Base-by-base conservation (phyloP, 2,797 vertebrate genomes). In the Bovichtus diacanthus region DNA sequence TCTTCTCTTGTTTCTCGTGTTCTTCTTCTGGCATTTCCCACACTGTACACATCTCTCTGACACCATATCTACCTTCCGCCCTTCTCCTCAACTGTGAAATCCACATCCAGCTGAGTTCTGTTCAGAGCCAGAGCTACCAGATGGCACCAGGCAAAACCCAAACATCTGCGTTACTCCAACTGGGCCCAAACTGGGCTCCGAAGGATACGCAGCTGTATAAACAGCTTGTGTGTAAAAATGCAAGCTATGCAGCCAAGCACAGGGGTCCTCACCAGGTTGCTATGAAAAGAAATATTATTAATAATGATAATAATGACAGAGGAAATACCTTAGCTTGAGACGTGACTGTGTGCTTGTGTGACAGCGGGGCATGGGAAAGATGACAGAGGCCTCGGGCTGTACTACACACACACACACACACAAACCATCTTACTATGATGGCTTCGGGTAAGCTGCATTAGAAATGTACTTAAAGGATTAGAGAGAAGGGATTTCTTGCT, bases 131-230 rank as follows among this genome's bases (percentile, higher is more conserved):
- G 78, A 62, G 86, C 79, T 87, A 90, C 92, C 94, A 93, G 89
- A 93, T 93, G 93, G 88, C 90, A 94, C 75, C 80, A 51, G 54
- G 76, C 80, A 78, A 87, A 83, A 86, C 88, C 82, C 80, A 74
- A 83, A 90, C 84, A 87, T 91, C 89, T 89, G 87, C 50, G 43
- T 81, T 82, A 87, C 92, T 34, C 86, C 74, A 78, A 66, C 70
- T 90, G 47, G 69, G 71, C 77, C 73, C 63, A 23, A 84, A 82
- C 59, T 38, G 73, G 74, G 75, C 85, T 82, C 84, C 11, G 71
- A 90, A 82, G 78, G 70, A 90, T 69, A 65, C 41, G 66, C 94
- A 95, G 94, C 94, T 95, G 94, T 88, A 74, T 90, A 94, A 94
- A 94, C 93, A 94, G 80, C 51, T 68, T 63, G 83, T 83, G 87